Conservation (phyloP, 2,113 vertebrate genomes). For the Thalassarche chlororhynchos region DNA sequence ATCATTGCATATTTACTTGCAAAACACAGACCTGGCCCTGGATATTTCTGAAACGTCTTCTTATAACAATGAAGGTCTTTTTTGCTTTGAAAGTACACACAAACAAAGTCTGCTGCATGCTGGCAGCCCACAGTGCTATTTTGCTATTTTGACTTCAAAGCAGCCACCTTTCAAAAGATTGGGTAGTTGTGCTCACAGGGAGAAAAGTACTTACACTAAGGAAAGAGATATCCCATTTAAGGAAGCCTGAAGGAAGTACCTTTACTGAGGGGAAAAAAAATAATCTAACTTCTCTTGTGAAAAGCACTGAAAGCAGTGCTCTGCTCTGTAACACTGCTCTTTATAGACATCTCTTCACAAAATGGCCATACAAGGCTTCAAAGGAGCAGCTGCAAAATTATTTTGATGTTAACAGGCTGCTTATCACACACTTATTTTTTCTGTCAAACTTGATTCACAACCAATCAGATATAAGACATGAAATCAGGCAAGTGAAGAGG, state of each 20-base stretch:
- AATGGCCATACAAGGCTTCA: background rate
- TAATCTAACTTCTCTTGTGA: background rate
- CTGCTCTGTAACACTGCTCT: background rate
- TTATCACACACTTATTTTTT: background rate
- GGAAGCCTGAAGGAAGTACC: background rate
- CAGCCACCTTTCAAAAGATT: background rate
- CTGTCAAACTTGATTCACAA: background rate
- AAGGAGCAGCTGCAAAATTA: background rate
- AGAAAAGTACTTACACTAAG: background rate
- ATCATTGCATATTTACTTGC: background rate
- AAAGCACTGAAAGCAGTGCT: background rate
- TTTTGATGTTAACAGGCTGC: background rate
- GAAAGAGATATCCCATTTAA: background rate
- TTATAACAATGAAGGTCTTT: background rate
- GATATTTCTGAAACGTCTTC: background rate
- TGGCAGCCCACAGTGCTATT: background rate
- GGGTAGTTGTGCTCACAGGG: background rate
- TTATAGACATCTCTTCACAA: background rate
- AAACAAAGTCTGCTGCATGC: background rate
- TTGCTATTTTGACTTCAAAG: constrained; percentile 1
- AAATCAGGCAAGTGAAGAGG: background rate
- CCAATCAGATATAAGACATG: background rate
- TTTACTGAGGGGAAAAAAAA: background rate
- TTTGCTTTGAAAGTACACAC: background rate
- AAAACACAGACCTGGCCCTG: background rate